Conservation (phyloP, 2,797 vertebrate genomes). For the Muscicapa striata region DNA sequence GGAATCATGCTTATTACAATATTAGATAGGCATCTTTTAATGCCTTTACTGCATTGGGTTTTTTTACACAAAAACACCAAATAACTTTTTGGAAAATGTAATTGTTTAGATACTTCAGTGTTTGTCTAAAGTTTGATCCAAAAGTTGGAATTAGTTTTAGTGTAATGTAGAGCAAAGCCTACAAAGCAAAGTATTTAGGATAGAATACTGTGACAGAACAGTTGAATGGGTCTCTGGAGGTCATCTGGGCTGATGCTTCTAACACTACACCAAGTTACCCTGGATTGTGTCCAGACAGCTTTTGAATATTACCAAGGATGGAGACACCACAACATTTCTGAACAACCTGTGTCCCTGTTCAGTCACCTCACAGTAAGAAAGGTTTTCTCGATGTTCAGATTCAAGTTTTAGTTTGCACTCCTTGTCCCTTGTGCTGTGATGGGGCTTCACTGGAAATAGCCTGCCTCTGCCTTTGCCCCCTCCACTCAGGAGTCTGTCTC, state of each 20-base stretch:
- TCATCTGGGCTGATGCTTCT: background rate
- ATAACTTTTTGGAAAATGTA: background rate
- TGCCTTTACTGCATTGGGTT: background rate
- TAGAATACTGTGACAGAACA: background rate
- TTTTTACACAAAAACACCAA: background rate
- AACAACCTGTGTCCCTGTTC: background rate
- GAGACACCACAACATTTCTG: background rate
- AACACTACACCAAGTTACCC: background rate
- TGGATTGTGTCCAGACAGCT: accelerated
- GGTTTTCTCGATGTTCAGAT: background rate
- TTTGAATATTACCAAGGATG: background rate
- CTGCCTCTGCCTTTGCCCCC: background rate
- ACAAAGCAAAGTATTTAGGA: background rate
- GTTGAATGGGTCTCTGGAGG: accelerated
- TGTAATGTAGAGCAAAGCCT: background rate
- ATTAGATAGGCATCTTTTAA: background rate
- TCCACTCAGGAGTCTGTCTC: background rate
- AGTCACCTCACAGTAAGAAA: background rate
- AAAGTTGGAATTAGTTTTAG: background rate
- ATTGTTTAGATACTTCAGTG: background rate
- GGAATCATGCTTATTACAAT: slow-evolving; percentile 32
- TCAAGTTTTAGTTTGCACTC: background rate
- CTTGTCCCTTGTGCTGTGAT: background rate
- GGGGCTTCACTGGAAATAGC: background rate
- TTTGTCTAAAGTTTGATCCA: background rate